Evolutionary conservation across 2,113 vertebrate genomes (phyloP).

Genomic region (Alethe castanea): DNA sequence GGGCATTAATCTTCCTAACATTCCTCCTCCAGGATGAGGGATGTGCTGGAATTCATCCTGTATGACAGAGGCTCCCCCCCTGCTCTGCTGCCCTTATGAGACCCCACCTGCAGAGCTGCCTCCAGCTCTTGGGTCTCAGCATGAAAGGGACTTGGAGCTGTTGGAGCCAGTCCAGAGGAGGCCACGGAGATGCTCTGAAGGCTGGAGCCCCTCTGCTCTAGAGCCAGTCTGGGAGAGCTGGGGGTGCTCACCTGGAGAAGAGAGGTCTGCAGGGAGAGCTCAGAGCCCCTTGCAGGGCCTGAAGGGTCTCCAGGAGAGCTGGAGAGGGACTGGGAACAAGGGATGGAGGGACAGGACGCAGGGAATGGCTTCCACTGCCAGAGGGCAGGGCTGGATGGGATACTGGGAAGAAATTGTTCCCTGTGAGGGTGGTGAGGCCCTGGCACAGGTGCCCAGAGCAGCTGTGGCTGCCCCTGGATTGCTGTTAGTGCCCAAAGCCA

Average conservation of each 20-base stretch:
- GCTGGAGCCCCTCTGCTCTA: background rate
- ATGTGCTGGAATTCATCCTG: background rate
- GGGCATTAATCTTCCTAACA: too few relatives aligned
- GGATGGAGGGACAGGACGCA: background rate
- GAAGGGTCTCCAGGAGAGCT: background rate
- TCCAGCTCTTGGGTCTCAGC: background rate
- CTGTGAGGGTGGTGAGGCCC: rapidly evolving
- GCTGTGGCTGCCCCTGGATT: background rate
- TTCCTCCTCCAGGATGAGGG: background rate
- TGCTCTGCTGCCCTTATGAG: background rate
- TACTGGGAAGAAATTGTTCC: background rate
- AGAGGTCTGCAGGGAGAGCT: background rate
- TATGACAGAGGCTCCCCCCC: background rate
- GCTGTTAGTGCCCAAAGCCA: background rate
- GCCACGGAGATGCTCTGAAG: rapidly evolving
- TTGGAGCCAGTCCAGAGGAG: background rate
- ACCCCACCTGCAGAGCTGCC: background rate
- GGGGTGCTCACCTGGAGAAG: rapidly evolving
- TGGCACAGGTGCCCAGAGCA: background rate
- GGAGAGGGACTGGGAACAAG: background rate
- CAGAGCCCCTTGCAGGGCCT: background rate
- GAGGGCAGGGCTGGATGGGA: background rate
- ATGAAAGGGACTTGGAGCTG: background rate
- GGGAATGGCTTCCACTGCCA: background rate
- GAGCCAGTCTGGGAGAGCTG: background rate